Percentiles rank a stretch among this genome's conserved stretches.
Conservation (phyloP, 1,140 invertebrate genomes). For the Drosophila varians region DNA sequence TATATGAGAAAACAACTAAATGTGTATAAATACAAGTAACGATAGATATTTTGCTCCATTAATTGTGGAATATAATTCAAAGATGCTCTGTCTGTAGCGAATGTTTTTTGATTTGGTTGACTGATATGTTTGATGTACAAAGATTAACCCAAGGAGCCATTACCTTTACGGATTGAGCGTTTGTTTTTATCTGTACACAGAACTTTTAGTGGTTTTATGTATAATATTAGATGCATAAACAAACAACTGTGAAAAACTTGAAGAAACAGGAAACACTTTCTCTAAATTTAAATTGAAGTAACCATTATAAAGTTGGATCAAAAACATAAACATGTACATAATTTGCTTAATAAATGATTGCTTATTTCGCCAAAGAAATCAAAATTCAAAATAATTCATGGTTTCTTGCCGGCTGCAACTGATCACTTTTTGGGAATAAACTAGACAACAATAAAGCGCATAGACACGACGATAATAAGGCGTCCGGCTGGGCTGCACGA, state of each 20-base stretch:
- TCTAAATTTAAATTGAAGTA: constrained; percentile 15
- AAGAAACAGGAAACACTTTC: constrained; percentile 17
- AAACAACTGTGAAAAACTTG: constrained; percentile 48
- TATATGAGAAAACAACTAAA: constrained; percentile 19
- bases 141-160: constrained; percentile 10
- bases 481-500: constrained; percentile 8
- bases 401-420: constrained; percentile 35
- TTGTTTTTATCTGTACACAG: constrained; percentile 27
- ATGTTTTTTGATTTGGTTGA: constrained; percentile 46
- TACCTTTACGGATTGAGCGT: constrained; percentile 4
- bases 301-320: neutral
- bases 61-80: constrained; percentile 7
- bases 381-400: constrained; percentile 37
- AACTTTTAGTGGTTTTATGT: constrained; percentile 6
- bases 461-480: constrained; percentile 30
- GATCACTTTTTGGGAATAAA: constrained; percentile 37
- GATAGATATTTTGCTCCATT: constrained; percentile 8
- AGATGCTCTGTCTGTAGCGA: constrained; percentile 12
- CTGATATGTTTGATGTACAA: constrained; percentile 63
- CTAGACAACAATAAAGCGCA: constrained; percentile 36
- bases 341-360: constrained; percentile 10
- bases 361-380: constrained; percentile 29
- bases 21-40: constrained; percentile 27
- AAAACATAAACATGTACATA: constrained; percentile 22
- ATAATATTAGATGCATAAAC: constrained; percentile 16